These are phyloP conservation scores for Atrichornis clamosus DNA, from an alignment of 2,113 vertebrate genomes.

Conservation along the genomic window DNA sequence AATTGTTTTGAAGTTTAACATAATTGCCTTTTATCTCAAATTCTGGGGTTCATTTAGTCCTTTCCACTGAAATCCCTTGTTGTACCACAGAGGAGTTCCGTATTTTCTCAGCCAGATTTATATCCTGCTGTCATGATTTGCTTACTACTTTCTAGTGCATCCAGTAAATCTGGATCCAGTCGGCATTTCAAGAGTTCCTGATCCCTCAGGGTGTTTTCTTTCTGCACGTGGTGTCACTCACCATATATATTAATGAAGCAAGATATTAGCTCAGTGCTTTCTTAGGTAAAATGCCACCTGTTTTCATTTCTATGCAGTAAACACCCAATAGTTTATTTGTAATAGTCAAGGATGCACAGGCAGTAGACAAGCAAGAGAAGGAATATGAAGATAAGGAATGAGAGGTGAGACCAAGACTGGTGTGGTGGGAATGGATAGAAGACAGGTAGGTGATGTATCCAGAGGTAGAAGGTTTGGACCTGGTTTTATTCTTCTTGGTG, in stretches of 20 bases:
- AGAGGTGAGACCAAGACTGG: not conserved
- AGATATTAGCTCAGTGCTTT: not conserved
- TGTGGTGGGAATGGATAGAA: not conserved
- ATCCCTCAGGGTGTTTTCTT: not conserved
- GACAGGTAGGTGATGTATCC: not conserved
- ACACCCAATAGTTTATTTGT: not conserved
- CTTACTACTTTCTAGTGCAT: not conserved
- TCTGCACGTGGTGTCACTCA: not conserved
- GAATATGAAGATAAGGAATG: not conserved
- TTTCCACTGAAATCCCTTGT: not conserved
- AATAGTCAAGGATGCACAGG: not conserved
- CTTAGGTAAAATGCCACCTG: not conserved
- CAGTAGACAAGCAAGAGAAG: not conserved
- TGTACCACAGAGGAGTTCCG: not conserved
- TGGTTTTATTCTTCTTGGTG: not conserved
- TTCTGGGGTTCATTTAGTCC: not conserved
- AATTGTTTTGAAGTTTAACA: not conserved
- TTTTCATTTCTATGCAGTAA: not conserved
- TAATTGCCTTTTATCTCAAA: not conserved
- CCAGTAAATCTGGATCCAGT: not conserved
- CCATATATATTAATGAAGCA: not conserved
- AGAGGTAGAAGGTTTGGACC: not conserved
- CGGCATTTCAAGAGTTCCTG: not conserved
- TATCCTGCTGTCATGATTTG: not conserved
- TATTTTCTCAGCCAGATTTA: not conserved